phyloP scores from a whole-genome alignment of 2,113 vertebrate genomes.

The Coryphaenoides rupestris region DNA sequence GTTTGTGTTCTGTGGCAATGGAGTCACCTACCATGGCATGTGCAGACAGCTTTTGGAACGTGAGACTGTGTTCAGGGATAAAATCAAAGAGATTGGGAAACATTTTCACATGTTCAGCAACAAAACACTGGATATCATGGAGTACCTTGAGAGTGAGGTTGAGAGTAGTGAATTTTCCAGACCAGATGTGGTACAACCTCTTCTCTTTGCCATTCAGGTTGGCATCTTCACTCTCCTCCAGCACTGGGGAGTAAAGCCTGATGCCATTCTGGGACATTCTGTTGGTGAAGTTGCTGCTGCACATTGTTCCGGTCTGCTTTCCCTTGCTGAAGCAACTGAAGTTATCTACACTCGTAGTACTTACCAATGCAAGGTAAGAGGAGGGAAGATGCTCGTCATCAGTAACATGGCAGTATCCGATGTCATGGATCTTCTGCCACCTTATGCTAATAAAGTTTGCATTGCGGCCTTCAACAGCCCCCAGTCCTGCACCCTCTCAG shows the following conservation, averaged over 20 bases:
- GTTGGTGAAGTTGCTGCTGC: constrained; percentile 84
- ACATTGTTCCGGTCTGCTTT: constrained; percentile 81
- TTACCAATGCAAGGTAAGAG: constrained; percentile 75
- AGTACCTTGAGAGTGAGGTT: constrained; percentile 54
- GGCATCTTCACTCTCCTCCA: constrained; percentile 72
- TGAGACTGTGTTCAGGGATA: constrained; percentile 76
- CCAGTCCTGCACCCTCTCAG: constrained; percentile 80
- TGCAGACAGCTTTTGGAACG: constrained; percentile 72
- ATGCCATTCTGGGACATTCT: constrained; percentile 78
- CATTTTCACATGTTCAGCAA: constrained; percentile 54
- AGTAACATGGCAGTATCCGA: constrained; percentile 77
- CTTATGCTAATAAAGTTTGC: constrained; percentile 68
- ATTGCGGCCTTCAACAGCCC: constrained; percentile 84
- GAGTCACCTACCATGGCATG: constrained; percentile 74
- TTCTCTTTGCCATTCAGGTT: constrained; percentile 84
- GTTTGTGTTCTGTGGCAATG: constrained; percentile 86
- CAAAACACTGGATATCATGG: constrained; percentile 55
- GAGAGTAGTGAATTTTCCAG: constrained; percentile 63
- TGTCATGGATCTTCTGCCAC: constrained; percentile 61
- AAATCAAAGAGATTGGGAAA: constrained; percentile 66
- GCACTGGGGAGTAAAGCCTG: constrained; percentile 79
- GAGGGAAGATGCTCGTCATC: constrained; percentile 82
- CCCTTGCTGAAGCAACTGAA: constrained; percentile 81
- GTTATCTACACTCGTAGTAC: constrained; percentile 78
- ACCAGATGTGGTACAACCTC: constrained; percentile 73